Evolutionary conservation across 2,113 vertebrate genomes (phyloP), one percentile per base, ranked within the genome.

Genomic region (Grus americana): DNA sequence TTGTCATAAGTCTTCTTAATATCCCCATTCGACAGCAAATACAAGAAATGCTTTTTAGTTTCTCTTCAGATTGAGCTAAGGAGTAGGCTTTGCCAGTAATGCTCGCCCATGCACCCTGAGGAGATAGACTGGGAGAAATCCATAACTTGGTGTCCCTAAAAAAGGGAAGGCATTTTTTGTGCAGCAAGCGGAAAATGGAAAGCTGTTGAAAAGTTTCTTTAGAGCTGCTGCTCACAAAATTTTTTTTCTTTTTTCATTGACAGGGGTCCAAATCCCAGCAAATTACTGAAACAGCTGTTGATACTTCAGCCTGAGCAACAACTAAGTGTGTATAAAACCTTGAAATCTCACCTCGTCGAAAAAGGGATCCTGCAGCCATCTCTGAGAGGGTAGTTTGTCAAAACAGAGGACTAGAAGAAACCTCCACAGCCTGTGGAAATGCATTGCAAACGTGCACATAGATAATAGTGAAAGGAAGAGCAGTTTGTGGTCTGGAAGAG

Each of bases 251-350:
- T 76, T 94, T 73, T 94, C 44, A 17, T 95, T 92, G 21, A 9
- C 97, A 99, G 99, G 93, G 99, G 99, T 7, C 99, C 99, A 13
- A 99, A 99, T 97, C 99, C 99, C 76, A 99, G 99, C 97, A 99
- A 99, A 89, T 98, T 99, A 75, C 96, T 99, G 54, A 99, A 99
- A 96, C 99, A 99, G 97, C 95, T 99, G 85, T 80, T 99, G 96
- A 98, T 99, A 79, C 98, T 99, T 78, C 99, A 99, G 59, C 99
- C 99, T 0, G 99, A 99, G 26, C 99, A 99, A 91, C 99, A 99
- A 92, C 97, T 99, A 61, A 98, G 97, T 34, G 98, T 99, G 80
- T 99, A 99, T 86, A 98, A 98, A 97, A 98, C 97, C 3, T 97
- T 99, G 96, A 98, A 98, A 97, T 98, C 97, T 55, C 98, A 99